A percentile compares a stretch with the other conserved stretches of the same genome.
Conservation (phyloP, 1,140 invertebrate species). For the Sarcophaga bullata region DNA sequence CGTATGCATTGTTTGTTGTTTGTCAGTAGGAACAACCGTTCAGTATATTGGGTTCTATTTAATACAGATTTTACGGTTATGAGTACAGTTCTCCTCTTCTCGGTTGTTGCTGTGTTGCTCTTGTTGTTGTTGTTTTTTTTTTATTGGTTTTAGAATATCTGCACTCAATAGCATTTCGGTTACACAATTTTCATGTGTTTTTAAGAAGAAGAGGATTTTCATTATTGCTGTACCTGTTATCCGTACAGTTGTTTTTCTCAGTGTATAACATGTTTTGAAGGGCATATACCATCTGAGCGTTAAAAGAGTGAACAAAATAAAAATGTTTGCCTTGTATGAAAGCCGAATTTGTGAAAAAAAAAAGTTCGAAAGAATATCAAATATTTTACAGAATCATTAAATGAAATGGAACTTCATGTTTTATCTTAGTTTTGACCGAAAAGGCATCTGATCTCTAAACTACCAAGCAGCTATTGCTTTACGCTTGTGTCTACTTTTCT, state of each 20-base stretch:
- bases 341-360: too few species aligned
- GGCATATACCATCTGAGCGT: background rate
- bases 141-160: background rate
- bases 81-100: background rate
- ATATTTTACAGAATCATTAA: too few species aligned
- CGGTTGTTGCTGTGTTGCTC: background rate
- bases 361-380: too few species aligned
- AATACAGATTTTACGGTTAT: slow-evolving; percentile 38
- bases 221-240: background rate
- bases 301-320: background rate
- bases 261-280: background rate
- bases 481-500: too few species aligned
- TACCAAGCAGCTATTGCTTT: too few species aligned
- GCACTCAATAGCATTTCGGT: background rate
- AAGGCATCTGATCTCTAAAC: too few species aligned
- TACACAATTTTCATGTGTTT: slow-evolving; percentile 15
- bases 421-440: too few species aligned
- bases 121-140: too few species aligned
- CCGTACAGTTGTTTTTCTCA: background rate
- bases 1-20: background rate
- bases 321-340: too few species aligned
- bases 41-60: slow-evolving; percentile 1
- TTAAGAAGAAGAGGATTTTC: background rate
- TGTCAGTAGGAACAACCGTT: background rate
- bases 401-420: too few species aligned